Base-by-base conservation (phyloP, 2,888 invertebrate genomes). In the Pocota personata region DNA sequence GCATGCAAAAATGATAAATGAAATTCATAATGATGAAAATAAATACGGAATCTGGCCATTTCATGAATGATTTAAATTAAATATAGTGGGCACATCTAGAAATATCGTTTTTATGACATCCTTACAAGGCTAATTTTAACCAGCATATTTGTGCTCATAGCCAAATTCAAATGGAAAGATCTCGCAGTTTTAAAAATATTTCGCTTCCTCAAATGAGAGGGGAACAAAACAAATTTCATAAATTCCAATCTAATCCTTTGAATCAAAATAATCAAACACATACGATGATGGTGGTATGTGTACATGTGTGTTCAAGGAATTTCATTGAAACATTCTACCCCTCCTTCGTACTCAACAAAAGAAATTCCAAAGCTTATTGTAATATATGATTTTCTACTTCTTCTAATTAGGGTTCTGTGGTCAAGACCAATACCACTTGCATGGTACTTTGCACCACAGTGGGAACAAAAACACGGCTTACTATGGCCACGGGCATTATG, bases 391-490 rank as follows among this genome's bases (percentile, higher is more conserved):
- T 62, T 55, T 46, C 21, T 16, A 0, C n/a, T 48, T 21, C 8
- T 19, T 19, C n/a, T 3, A 14, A 8, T 24, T 83, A 95, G 95
- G 0, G 94, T 96, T 0, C 93, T 98, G 10, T 98, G 98, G 98
- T 97, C 97, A 90, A 95, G 96, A 77, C 98, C 98, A 0, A 96
- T 98, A 87, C 98, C 98, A 1, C 93, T 98, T 10, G 97, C 94
- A 0, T 98, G 98, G 98, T 98, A 98, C 91, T 98, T 98, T 90
- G 95, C 94, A 0, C 95, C 96, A 0, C 98, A 98, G 91, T 98
- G 98, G 98, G 95, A 97, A 90, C 93, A 95, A 16, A 91, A 94
- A 58, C 95, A 96, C 89, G 99, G 99, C 0, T 91, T 92, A 4
- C 94, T 95, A 76, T 99, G 99, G 99, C 94, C 97, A 0, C 94